Conservation (phyloP, 53 echinoderm and acorn worm species). For the Luidia sarsii region DNA sequence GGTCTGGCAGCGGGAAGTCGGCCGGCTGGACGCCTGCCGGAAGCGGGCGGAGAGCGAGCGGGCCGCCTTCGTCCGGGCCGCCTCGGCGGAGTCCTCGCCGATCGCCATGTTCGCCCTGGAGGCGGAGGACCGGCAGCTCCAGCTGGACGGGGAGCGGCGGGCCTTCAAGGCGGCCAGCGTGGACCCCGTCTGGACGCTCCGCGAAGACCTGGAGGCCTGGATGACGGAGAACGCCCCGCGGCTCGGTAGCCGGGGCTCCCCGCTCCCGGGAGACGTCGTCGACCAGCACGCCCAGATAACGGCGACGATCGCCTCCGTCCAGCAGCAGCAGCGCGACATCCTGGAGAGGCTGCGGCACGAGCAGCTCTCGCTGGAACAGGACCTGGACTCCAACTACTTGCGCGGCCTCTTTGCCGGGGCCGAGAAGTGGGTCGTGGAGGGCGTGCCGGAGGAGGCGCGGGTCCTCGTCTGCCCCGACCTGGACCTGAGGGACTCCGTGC, state of each 20-base stretch:
- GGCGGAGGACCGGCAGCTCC: conserved; percentile 73
- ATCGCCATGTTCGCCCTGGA: conserved; percentile 96
- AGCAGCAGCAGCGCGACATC: conserved; percentile 63
- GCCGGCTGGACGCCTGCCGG: conserved; percentile 53
- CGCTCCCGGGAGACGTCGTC: background rate
- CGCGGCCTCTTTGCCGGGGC: conserved; percentile 41
- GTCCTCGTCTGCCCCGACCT: conserved; percentile 77
- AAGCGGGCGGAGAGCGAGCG: conserved; percentile 51
- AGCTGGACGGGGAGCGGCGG: conserved; percentile 60
- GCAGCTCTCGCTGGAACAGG: conserved; percentile 73
- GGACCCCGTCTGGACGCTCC: conserved; percentile 82
- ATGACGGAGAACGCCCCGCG: conserved; percentile 34
- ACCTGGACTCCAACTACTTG: conserved; percentile 70
- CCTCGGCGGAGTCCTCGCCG: conserved; percentile 68
- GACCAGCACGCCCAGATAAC: conserved; percentile 62
- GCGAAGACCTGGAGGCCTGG: conserved; percentile 72
- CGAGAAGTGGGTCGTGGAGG: conserved; percentile 86
- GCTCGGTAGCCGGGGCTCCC: conserved; percentile 19
- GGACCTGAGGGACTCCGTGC: conserved; percentile 64
- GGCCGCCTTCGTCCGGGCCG: conserved; percentile 26
- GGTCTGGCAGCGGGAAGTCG: conserved; percentile 81
- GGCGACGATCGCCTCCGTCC: conserved; percentile 70
- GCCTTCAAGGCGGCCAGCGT: conserved; percentile 71
- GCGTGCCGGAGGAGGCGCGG: conserved; percentile 80
- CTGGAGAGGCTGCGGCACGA: conserved; percentile 65